Conservation (phyloP, 37 sponge, comb jelly and placozoan species). For the Cladorhizidae sp. region DNA sequence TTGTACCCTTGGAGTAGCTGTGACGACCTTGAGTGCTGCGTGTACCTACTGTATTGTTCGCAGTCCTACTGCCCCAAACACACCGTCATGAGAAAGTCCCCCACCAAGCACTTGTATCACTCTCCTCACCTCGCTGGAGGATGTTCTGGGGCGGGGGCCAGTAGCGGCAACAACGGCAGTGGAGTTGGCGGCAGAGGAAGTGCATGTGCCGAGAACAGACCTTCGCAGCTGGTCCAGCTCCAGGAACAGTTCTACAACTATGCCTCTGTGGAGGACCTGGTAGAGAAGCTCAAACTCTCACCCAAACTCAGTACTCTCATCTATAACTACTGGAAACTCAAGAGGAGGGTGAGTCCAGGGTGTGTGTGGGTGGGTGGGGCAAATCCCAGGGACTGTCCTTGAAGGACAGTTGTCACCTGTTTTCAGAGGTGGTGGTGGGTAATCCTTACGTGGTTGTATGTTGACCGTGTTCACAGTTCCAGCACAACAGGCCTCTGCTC, state of each 20-base stretch:
- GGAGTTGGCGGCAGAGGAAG: no score
- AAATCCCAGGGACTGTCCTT: no score
- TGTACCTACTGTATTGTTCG: no score
- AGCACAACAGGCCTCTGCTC: conserved; percentile 49
- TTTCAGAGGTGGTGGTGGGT: no score
- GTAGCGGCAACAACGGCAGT: no score
- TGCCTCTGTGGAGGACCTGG: conserved; percentile 51
- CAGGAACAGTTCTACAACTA: conserved; percentile 77
- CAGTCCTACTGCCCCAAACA: conserved; percentile 87
- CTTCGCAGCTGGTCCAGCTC: conserved; percentile 58
- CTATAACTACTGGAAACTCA: conserved; percentile 93
- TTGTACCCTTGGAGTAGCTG: no score
- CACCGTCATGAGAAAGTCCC: conserved; percentile 44
- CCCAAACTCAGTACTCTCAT: conserved; percentile 52
- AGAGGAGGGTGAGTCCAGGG: conserved; percentile 78
- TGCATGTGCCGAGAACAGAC: neutral
- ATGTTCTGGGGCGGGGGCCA: no score
- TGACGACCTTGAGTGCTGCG: no score
- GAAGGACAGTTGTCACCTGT: neutral
- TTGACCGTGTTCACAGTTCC: conserved; percentile 15
- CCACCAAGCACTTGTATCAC: neutral
- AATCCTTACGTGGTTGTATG: no score
- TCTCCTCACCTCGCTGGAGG: conserved; percentile 13
- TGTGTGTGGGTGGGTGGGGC: neutral
- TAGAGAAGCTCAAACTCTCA: conserved; percentile 30